Evolutionary conservation across 1,140 invertebrate species (phyloP).

Genomic region (Palaemon carinicauda): DNA sequence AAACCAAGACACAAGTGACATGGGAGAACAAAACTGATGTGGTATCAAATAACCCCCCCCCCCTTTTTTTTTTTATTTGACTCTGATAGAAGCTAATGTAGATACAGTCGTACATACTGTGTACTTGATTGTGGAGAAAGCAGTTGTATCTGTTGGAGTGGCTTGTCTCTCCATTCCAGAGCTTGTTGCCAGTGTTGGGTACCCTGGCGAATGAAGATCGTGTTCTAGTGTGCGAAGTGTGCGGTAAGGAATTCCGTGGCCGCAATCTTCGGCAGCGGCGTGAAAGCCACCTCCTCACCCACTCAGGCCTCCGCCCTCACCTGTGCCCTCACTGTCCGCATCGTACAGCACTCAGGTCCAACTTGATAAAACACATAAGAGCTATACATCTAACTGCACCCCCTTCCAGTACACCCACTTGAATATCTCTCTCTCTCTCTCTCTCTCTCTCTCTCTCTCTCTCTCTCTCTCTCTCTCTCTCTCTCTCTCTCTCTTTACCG

Average conservation of each 20-base stretch:
- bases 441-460: background rate
- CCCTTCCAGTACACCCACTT: background rate
- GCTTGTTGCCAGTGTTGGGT: slow-evolving; percentile 39
- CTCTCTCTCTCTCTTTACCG: background rate
- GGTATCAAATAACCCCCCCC: too few species aligned
- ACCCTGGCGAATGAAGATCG: slow-evolving; percentile 20
- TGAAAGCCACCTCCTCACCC: slow-evolving; percentile 62
- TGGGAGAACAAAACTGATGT: too few species aligned
- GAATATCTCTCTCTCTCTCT: background rate
- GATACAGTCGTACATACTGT: background rate
- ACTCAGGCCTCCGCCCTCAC: slow-evolving; percentile 64
- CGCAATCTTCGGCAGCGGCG: slow-evolving; percentile 46
- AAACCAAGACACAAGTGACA: background rate
- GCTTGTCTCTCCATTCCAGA: slow-evolving; percentile 50
- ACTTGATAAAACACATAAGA: slow-evolving; percentile 52
- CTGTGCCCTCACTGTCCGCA: slow-evolving; percentile 60
- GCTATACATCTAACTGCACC: slow-evolving; percentile 29
- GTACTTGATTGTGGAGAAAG: background rate
- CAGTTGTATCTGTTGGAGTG: slow-evolving; percentile 48
- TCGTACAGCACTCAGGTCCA: slow-evolving; percentile 55
- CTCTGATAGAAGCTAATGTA: background rate
- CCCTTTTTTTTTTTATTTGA: background rate
- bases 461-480: background rate
- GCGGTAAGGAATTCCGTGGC: slow-evolving; percentile 51
- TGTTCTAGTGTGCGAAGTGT: slow-evolving; percentile 42